Evolutionary conservation across 1,140 invertebrate genomes (phyloP).

Genomic region (Drosophila athabasca): DNA sequence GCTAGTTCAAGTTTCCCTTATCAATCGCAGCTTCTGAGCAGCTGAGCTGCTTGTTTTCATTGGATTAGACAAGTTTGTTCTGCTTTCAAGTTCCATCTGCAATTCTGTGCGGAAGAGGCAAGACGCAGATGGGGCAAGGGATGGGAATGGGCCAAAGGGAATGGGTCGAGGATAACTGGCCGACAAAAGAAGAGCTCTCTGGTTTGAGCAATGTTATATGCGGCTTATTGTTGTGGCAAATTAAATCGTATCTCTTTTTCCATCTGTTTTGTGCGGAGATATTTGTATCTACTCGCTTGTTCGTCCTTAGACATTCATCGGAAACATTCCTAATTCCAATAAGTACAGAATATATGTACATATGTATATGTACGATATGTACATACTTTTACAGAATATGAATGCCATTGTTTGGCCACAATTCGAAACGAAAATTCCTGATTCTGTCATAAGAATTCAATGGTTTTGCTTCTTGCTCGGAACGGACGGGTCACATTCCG

Average conservation of each 20-base stretch:
- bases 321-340: too few species aligned
- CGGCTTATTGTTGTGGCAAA: slow-evolving; percentile 51
- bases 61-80: slow-evolving; percentile 73
- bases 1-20: slow-evolving; percentile 50
- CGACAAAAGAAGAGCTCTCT: slow-evolving; percentile 20
- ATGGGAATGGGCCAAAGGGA: neutral
- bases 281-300: slow-evolving; percentile 1
- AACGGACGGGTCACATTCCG: too few species aligned
- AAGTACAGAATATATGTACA: too few species aligned
- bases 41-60: slow-evolving; percentile 79
- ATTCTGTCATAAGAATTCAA: too few species aligned
- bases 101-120: too few species aligned
- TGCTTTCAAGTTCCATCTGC: slow-evolving; percentile 30
- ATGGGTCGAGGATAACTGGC: neutral
- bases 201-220: slow-evolving; percentile 29
- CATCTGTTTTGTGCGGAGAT: neutral
- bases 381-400: too few species aligned
- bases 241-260: slow-evolving; percentile 31
- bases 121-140: too few species aligned
- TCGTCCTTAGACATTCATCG: neutral
- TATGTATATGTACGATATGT: too few species aligned
- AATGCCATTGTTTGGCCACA: too few species aligned
- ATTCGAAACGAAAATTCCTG: too few species aligned
- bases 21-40: slow-evolving; percentile 48
- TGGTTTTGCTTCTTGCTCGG: too few species aligned